Base-by-base conservation (phyloP, 2,113 vertebrate genomes). In the Crotophaga sulcirostris region DNA sequence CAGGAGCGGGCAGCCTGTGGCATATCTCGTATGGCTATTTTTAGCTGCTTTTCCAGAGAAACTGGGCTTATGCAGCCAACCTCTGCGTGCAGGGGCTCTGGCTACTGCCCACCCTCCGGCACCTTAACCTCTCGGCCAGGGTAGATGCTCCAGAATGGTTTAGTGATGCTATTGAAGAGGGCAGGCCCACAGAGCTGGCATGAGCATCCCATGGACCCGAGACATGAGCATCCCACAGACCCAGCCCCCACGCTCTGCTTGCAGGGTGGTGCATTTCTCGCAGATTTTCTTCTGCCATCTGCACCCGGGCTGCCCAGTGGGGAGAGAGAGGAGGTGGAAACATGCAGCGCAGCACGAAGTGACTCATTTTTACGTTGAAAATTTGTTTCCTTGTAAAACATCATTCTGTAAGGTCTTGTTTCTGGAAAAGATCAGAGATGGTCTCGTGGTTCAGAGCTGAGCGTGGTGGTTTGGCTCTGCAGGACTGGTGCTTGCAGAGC, bases 21-120 rank as follows among this genome's bases (percentile, higher is more conserved):
- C 90, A 87, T 81, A 75, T 70, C 78, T 62, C 70, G 59, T 40
- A 5, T 11, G n/a, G 55, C 55, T 94, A 95, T 95, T 96, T 96
- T 93, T 97, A 95, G 79, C 81, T 73, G 36, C 70, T 85, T 90
- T 94, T 93, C n/a, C 79, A 85, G 90, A 85, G 94, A 74, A 93
- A 83, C 23, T 3, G 68, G 34, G 75, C 52, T 92, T 73, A 67
- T 19, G 63, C 36, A 90, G 76, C 63, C 47, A 23, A 20, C 31
- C 25, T 72, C 49, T 0, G 2, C 79, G 51, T 16, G 6, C 2
- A 6, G 21, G 49, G 51, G 16, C 70, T 90, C 40, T 0, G 1
- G 63, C 40, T 49, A 4, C 52, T 62, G 34, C 47, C 79, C 60
- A 51, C 7, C 45, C 26, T 3, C 4, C 0, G 0, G 23, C 70